Evolutionary conservation across 2,888 invertebrate genomes (phyloP).

Genomic region (Hirtodrosophila alboralis): DNA sequence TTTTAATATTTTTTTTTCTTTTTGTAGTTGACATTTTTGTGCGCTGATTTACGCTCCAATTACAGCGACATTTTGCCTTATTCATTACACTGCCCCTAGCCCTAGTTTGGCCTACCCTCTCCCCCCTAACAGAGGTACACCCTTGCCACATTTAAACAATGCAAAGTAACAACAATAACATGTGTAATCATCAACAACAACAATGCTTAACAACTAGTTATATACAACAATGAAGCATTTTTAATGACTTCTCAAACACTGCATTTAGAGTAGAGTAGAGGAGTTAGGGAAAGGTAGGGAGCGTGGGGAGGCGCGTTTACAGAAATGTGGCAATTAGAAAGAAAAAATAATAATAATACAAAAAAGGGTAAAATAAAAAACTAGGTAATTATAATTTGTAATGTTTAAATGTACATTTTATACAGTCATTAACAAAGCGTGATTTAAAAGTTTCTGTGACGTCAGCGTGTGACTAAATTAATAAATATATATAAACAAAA

Average conservation of each 20-base stretch:
- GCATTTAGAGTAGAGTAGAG: slow-evolving; percentile 19
- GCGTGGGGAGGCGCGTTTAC: no score
- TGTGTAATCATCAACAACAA: slow-evolving; percentile 54
- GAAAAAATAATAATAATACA: no score
- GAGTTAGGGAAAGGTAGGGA: background rate
- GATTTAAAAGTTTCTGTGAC: slow-evolving; percentile 21
- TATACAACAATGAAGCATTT: slow-evolving; percentile 54
- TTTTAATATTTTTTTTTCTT: no score
- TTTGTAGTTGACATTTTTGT: slow-evolving; percentile 37
- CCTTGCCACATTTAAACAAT: slow-evolving; percentile 37
- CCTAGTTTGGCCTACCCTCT: background rate
- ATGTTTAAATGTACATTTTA: no score
- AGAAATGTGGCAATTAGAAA: slow-evolving; percentile 37
- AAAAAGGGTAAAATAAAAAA: background rate
- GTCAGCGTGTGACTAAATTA: slow-evolving; percentile 39
- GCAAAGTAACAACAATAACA: slow-evolving; percentile 37
- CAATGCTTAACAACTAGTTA: slow-evolving; percentile 11
- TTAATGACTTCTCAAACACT: slow-evolving; percentile 63
- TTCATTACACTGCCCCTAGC: slow-evolving; percentile 1
- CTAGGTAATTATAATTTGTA: no score
- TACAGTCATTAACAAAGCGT: no score
- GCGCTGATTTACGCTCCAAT: slow-evolving; percentile 47
- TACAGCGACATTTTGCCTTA: slow-evolving; percentile 20
- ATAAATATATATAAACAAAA: no score
- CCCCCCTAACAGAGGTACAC: background rate